Percentiles rank a stretch among this genome's conserved stretches.
phyloP scores from a whole-genome alignment of 92 coral and sea anemone genomes.

The Micromussa lordhowensis region DNA sequence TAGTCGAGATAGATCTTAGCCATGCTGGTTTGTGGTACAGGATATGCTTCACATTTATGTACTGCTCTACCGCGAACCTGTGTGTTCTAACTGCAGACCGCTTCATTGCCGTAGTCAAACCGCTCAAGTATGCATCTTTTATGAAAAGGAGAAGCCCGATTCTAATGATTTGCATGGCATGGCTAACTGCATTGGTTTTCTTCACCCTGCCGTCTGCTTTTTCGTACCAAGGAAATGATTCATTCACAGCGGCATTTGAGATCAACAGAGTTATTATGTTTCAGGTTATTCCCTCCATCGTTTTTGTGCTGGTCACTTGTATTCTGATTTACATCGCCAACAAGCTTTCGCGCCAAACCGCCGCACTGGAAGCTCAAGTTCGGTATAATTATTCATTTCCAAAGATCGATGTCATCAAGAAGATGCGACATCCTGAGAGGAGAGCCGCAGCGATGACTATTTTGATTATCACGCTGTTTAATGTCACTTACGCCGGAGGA shows the following conservation, averaged over 20 bases:
- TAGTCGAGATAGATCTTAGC: not conserved
- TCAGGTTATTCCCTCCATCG: constrained; percentile 12
- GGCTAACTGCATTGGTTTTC: constrained; percentile 20
- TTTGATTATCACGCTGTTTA: constrained; percentile 13
- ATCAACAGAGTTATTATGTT: constrained; percentile 9
- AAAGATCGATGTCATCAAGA: not conserved
- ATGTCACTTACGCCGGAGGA: constrained; percentile 8
- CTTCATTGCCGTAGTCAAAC: constrained; percentile 22
- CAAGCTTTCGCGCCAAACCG: constrained; percentile 10
- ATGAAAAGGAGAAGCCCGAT: not conserved
- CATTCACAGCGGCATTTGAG: constrained; percentile 13
- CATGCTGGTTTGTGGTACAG: constrained; percentile 21
- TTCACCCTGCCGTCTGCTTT: constrained; percentile 25
- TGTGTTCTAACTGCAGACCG: constrained; percentile 32
- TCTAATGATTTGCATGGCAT: not conserved
- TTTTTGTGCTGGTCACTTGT: constrained; percentile 20
- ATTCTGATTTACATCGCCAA: constrained; percentile 7
- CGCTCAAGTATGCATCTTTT: constrained; percentile 20
- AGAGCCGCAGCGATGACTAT: constrained; percentile 5
- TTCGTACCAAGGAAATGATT: constrained; percentile 1
- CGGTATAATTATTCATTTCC: constrained; percentile 5
- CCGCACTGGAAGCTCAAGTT: constrained; percentile 10
- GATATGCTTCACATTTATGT: not conserved
- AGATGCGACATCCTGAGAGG: not conserved
- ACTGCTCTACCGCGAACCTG: constrained; percentile 20